phyloP scores from a whole-genome alignment of 2,888 invertebrate genomes.

The Caenorhabditis sulstoni region DNA sequence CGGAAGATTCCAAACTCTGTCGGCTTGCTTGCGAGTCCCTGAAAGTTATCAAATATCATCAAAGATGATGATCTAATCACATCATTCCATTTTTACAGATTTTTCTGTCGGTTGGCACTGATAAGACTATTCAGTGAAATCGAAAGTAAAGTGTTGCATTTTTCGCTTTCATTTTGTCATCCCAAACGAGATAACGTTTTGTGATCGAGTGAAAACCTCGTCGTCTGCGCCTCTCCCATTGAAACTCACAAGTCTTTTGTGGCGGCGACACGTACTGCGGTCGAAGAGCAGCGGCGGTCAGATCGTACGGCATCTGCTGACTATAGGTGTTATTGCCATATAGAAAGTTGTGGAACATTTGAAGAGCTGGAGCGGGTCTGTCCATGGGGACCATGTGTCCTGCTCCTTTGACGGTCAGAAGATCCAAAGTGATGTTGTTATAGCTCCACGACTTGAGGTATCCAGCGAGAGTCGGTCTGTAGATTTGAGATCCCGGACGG shows the following conservation, averaged over 20 bases:
- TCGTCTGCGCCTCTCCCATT: conserved; percentile 27
- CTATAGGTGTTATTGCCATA: conserved; percentile 60
- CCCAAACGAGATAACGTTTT: conserved; percentile 34
- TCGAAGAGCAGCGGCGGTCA: conserved; percentile 49
- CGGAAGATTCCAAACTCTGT: conserved; percentile 68
- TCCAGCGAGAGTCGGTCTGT: conserved; percentile 59
- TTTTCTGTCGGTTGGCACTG: conserved; percentile 5
- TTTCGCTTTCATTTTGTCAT: conserved; percentile 34
- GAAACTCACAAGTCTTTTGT: conserved; percentile 58
- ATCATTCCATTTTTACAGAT: neutral
- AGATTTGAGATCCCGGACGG: conserved; percentile 49
- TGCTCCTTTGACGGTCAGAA: conserved; percentile 71
- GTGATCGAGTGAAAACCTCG: conserved; percentile 35
- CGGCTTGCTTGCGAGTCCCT: conserved; percentile 71
- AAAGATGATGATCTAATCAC: conserved; percentile 16
- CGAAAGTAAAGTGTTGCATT: conserved; percentile 36
- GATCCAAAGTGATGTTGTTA: conserved; percentile 56
- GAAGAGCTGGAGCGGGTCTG: conserved; percentile 75
- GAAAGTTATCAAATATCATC: conserved; percentile 13
- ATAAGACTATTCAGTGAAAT: conserved; percentile 37
- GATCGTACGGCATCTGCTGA: conserved; percentile 39
- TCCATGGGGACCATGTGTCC: conserved; percentile 74
- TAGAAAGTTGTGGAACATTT: conserved; percentile 76
- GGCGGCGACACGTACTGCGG: conserved; percentile 52
- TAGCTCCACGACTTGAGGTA: conserved; percentile 63